phyloP scores from a whole-genome alignment of 2,888 invertebrate genomes.

The Perithous albicinctus region DNA sequence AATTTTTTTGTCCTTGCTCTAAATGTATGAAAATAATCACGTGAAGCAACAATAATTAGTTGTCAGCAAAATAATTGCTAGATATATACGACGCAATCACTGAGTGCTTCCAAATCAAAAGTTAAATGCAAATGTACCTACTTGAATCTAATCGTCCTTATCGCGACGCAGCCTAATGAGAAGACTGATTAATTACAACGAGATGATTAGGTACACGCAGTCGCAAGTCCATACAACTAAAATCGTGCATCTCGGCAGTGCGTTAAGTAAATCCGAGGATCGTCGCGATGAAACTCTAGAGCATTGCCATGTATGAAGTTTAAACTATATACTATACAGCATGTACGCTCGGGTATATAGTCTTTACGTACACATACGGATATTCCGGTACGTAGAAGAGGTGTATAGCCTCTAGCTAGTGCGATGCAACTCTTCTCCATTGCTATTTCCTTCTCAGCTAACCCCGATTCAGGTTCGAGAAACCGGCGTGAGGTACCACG shows the following conservation, averaged over 20 bases:
- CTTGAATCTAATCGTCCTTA: neutral
- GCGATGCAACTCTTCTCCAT: neutral
- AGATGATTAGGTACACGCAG: constrained; percentile 1
- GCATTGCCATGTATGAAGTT: neutral
- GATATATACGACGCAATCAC: too few relatives aligned
- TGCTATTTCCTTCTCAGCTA: constrained; percentile 9
- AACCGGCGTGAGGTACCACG: neutral
- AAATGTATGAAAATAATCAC: too few relatives aligned
- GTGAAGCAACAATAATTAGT: too few relatives aligned
- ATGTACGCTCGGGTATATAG: neutral
- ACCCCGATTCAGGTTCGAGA: constrained; percentile 12
- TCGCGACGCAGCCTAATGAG: constrained; percentile 7
- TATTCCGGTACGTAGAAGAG: constrained; percentile 8
- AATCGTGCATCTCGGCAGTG: constrained; percentile 11
- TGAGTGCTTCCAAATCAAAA: neutral
- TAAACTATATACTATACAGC: neutral
- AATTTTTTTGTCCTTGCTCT: too few relatives aligned
- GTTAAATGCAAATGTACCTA: neutral
- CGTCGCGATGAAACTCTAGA: constrained; percentile 22
- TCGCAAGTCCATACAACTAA: neutral
- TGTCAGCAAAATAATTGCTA: too few relatives aligned
- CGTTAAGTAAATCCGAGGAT: constrained; percentile 28
- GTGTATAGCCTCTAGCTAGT: neutral
- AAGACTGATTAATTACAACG: constrained; percentile 24
- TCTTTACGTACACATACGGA: constrained; percentile 4